Base-by-base conservation (phyloP, 2,888 invertebrate species). In the Rhabditophanes sp. region DNA sequence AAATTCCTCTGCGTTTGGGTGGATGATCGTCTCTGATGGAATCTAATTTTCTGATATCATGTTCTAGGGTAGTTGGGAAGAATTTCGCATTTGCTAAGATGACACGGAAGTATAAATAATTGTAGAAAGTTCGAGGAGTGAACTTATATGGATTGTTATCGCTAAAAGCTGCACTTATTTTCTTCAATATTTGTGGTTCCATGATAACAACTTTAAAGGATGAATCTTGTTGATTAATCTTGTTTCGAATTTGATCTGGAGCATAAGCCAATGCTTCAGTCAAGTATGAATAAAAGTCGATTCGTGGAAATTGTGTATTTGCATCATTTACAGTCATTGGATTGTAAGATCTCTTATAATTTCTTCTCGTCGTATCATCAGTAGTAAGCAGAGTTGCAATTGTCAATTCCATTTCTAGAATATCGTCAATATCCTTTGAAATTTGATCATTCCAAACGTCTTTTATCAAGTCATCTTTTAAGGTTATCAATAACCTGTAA, bases 351-450 rank as follows among this genome's bases (percentile, higher is more conserved):
- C 56, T 31, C 3, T 44, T 39, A 30, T 41, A 53, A 29, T 56
- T 39, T 20, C 58, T 35, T n/a, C 55, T 38, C 18, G 46, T 42
- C 3, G 46, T 48, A 21, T 53, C 49, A 27, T 46, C 44, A 9
- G 52, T 48, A 26, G 46, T 49, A 41, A 50, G 46, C 2, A 33
- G 32, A 1, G 34, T 48, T 2, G 56, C 59, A 11, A 59, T 40
- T 5, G 25, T 8, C 19, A 43, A 48, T 30, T 59, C 59, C 16
- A 59, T 33, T 9, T 55, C 25, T 22, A 53, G 37, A 3, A 60
- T 39, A 6, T 33, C 48, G 5, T 26, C 25, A 9, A 52, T 43
- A 23, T 48, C 48, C 9, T 37, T 35, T 2, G 26, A 22, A 11
- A 56, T 33, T 8, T 35, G 28, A 1, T 20, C 30, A 15, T 39